Conservation (phyloP, 1,140 invertebrate species). For the Trachelipus rathkii region DNA sequence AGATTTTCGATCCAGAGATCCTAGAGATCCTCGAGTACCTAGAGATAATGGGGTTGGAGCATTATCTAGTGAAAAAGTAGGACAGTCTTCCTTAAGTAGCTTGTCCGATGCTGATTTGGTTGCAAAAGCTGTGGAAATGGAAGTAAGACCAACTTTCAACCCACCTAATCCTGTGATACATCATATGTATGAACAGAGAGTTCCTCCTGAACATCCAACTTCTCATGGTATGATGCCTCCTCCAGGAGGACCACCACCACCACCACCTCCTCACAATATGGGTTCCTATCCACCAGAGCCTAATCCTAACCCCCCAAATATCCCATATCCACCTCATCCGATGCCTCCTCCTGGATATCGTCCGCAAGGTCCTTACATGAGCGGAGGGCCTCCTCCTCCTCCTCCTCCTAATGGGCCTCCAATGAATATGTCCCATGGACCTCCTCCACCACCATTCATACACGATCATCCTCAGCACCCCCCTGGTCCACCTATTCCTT, state of each 20-base stretch:
- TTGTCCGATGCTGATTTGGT: neutral
- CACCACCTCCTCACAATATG: neutral
- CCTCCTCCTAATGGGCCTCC: neutral
- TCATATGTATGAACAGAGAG: neutral
- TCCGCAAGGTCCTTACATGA: neutral
- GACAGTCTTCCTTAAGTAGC: neutral
- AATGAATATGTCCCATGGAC: neutral
- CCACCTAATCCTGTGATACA: neutral
- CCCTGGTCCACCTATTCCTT: neutral
- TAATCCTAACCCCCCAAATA: neutral
- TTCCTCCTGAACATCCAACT: neutral
- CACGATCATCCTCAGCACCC: neutral
- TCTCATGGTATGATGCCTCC: neutral
- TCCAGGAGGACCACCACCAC: neutral
- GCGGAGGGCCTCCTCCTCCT: neutral
- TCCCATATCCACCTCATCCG: neutral
- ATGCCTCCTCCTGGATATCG: neutral
- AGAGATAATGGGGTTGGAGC: neutral
- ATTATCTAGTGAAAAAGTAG: neutral
- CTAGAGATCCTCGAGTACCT: neutral
- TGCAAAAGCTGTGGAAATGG: neutral
- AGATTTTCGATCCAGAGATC: neutral
- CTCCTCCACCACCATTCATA: neutral
- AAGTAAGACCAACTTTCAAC: neutral
- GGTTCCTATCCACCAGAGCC: neutral